A percentile compares a stretch with the other conserved stretches of the same genome.
Conservation (phyloP, 2,888 invertebrate genomes). For the Epinotia demarniana region DNA sequence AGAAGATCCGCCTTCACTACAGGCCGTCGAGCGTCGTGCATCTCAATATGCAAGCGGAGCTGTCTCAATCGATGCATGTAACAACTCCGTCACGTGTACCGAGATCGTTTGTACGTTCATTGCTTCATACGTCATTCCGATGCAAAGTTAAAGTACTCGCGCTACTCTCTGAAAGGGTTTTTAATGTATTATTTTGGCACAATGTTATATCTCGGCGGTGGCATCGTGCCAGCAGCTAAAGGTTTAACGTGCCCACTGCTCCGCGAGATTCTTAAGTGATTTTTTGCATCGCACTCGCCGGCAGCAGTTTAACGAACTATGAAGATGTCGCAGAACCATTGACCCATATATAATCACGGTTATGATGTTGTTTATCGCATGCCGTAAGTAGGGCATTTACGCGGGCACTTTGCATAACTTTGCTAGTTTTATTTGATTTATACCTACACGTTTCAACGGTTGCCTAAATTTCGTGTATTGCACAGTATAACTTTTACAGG, state of each 20-base stretch:
- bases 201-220: slow-evolving; percentile 68
- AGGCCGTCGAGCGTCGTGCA: slow-evolving; percentile 20
- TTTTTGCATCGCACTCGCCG: slow-evolving; percentile 71
- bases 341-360: slow-evolving; percentile 75
- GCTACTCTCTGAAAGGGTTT: slow-evolving; percentile 72
- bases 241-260: slow-evolving; percentile 74
- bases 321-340: slow-evolving; percentile 75
- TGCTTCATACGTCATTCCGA: slow-evolving; percentile 50
- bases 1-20: slow-evolving; percentile 33
- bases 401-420: slow-evolving; percentile 51
- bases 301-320: slow-evolving; percentile 75
- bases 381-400: slow-evolving; percentile 64
- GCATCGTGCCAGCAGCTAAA: slow-evolving; percentile 75
- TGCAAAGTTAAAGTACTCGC: slow-evolving; percentile 70
- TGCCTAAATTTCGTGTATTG: background rate
- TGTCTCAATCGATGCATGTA: slow-evolving; percentile 41
- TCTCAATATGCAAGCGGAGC: slow-evolving; percentile 42
- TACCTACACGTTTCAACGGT: slow-evolving; percentile 45
- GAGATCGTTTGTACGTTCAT: slow-evolving; percentile 35
- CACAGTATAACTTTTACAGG: no score
- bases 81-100: slow-evolving; percentile 33
- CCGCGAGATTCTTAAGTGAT: slow-evolving; percentile 77
- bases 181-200: slow-evolving; percentile 82
- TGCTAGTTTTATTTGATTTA: slow-evolving; percentile 54
- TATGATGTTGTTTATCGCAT: slow-evolving; percentile 70